Conservation (phyloP, 2,113 vertebrate genomes). For the Xiphorhynchus elegans region DNA sequence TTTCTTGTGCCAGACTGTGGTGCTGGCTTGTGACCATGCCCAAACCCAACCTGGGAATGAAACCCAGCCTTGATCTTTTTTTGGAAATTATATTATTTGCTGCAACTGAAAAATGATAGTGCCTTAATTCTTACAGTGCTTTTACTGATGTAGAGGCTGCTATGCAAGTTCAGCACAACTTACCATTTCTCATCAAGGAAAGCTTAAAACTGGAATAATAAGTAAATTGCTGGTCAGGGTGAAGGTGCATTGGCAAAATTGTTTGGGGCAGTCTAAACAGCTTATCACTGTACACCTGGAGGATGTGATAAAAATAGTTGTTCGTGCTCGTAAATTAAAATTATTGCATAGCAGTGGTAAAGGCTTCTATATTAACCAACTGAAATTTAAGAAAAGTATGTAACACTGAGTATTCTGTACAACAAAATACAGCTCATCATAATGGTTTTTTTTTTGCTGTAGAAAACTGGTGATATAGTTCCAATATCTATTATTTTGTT, state of each 20-base stretch:
- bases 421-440: neutral
- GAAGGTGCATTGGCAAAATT: neutral
- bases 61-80: neutral
- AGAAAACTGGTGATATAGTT: neutral
- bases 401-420: neutral
- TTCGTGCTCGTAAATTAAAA: neutral
- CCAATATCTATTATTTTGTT: neutral
- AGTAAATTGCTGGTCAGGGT: neutral
- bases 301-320: neutral
- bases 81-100: neutral
- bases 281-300: neutral
- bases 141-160: neutral
- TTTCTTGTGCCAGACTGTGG: neutral
- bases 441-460: neutral
- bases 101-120: neutral
- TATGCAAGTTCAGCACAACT: neutral
- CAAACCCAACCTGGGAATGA: neutral
- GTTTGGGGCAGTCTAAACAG: neutral
- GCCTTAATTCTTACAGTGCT: neutral
- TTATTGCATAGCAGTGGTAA: neutral
- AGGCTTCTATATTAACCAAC: neutral
- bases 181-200: neutral
- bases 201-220: neutral
- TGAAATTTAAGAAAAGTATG: neutral
- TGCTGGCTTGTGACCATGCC: neutral